These are phyloP conservation scores for Mystacornis crossleyi DNA, from an alignment of 2,113 vertebrate species.

Conservation along the genomic window DNA sequence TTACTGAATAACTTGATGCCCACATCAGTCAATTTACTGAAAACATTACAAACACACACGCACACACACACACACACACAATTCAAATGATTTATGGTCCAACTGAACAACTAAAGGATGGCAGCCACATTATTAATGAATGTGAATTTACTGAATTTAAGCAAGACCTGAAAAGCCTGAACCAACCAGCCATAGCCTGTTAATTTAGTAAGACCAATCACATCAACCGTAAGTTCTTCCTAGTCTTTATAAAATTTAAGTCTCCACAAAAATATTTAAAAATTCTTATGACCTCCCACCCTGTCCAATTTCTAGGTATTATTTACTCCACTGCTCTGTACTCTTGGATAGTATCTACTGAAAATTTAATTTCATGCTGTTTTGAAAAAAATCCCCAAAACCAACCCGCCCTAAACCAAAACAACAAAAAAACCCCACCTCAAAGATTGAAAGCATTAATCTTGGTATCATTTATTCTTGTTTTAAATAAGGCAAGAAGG, in stretches of 20 bases:
- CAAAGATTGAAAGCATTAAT: not conserved
- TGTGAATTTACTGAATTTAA: conserved; percentile 33
- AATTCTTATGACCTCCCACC: not conserved
- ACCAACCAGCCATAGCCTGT: not conserved
- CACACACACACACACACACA: too few relatives aligned
- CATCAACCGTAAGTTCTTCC: not conserved
- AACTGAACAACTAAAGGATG: not conserved
- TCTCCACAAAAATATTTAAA: not conserved
- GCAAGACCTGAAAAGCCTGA: not conserved
- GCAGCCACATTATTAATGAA: not conserved
- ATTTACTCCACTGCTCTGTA: not conserved
- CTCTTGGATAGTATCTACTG: not conserved
- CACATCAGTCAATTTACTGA: not conserved
- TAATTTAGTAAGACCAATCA: not conserved
- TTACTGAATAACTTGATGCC: conserved; percentile 36
- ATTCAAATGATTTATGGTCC: conserved; percentile 28
- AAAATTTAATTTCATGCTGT: not conserved
- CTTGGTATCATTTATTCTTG: not conserved
- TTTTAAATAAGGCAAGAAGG: not conserved
- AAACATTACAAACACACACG: too few relatives aligned
- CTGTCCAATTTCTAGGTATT: not conserved
- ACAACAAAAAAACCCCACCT: not conserved
- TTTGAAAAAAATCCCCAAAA: not conserved
- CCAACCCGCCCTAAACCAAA: not conserved
- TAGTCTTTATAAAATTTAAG: not conserved